Evolutionary conservation across 2,113 vertebrate species (phyloP), one percentile per base, ranked within the genome.

Genomic region (Austrofundulus limnaeus): DNA sequence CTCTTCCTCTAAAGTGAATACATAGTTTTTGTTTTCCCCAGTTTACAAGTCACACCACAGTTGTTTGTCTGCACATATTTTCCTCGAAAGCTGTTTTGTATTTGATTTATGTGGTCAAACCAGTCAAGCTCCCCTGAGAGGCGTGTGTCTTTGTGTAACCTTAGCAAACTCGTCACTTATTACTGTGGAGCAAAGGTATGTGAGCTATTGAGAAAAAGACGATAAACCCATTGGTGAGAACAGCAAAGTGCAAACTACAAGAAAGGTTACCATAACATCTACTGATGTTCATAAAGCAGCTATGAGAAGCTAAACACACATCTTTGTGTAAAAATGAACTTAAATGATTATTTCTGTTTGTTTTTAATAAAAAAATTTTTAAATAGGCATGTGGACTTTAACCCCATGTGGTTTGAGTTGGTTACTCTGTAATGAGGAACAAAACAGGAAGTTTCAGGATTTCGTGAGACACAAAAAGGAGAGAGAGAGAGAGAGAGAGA

Each of bases 61-160:
- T 5, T 4, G 4, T 6, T 56, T 55, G 42, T 34, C 25, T 1
- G n/a, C 12, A 48, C 12, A 62, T 12, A 52, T 41, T 69, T 60
- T 24, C 5, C n/a, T n/a, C 21, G 1, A 37, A 9, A 55, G 23
- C 42, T 0, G 19, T 47, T 57, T 39, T 21, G 38, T 37, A 2
- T 66, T 31, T 39, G 23, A 46, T 45, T 28, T 42, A 59, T 66
- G 66, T 55, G 28, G 66, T 71, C 34, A 19, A 84, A 85, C 83
- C 71, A 74, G 83, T 80, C 4, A 1, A 69, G 47, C 71, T 25
- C 14, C 62, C 55, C 14, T 11, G 8, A 11, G 17, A 61, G 48
- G 14, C 0, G 11, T 25, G 43, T 47, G 5, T 41, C 12, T 24
- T 54, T 61, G 52, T 66, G 46, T 43, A 60, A 3, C n/a, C 13